phyloP scores from a whole-genome alignment of 2,888 invertebrate genomes.

The Callimorpha dominula region DNA sequence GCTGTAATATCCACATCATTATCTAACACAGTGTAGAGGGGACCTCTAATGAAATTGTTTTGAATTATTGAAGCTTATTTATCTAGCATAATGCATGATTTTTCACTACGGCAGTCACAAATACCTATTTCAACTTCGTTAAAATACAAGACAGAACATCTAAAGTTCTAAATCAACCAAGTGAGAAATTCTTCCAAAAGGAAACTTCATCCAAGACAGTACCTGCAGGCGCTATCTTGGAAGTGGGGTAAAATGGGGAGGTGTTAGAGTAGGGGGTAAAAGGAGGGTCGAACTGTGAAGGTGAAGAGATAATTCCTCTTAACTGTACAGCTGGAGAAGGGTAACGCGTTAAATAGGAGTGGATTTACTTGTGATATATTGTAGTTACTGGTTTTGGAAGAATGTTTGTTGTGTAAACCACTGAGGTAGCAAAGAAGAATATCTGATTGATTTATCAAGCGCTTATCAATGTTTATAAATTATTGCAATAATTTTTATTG shows the following conservation, averaged over 20 bases:
- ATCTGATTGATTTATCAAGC: background rate
- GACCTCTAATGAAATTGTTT: too few relatives aligned
- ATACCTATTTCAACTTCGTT: background rate
- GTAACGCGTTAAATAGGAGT: conserved; percentile 62
- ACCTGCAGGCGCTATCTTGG: conserved; percentile 26
- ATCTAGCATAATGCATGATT: too few relatives aligned
- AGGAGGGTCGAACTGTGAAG: conserved; percentile 54
- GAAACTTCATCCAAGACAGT: conserved; percentile 18
- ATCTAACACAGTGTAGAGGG: too few relatives aligned
- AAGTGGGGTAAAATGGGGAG: conserved; percentile 5
- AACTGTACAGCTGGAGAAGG: conserved; percentile 70
- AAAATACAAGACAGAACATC: background rate
- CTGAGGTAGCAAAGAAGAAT: background rate
- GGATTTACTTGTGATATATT: conserved; percentile 39
- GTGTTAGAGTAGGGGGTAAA: background rate
- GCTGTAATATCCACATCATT: too few relatives aligned
- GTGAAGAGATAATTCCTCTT: conserved; percentile 77
- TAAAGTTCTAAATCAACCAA: conserved; percentile 15
- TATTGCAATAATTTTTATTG: too few relatives aligned
- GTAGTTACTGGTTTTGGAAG: background rate
- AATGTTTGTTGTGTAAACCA: background rate
- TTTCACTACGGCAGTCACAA: too few relatives aligned
- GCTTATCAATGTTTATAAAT: too few relatives aligned
- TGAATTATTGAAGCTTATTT: too few relatives aligned
- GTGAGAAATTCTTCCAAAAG: conserved; percentile 14